Evolutionary conservation across 2,113 vertebrate genomes (phyloP).

Genomic region (Anolis carolinensis): DNA sequence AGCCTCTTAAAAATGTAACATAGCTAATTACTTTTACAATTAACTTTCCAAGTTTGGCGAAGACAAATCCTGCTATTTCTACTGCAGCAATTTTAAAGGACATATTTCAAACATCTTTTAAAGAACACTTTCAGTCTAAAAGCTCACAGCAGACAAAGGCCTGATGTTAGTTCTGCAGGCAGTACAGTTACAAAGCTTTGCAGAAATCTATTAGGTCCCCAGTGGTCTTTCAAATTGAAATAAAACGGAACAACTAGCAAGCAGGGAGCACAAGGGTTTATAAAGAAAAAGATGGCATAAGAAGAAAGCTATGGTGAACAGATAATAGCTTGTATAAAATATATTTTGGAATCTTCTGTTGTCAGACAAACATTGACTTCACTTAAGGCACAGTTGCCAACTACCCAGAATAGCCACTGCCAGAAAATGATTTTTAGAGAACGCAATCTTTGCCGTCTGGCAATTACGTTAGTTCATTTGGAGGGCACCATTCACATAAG

Average conservation of each 20-base stretch:
- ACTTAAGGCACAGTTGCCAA: not conserved
- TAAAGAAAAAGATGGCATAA: not conserved
- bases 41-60: not conserved
- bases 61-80: not conserved
- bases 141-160: not conserved
- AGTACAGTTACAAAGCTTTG: not conserved
- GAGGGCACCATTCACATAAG: constrained; percentile 52
- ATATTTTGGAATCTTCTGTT: not conserved
- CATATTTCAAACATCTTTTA: too few relatives aligned
- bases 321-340: not conserved
- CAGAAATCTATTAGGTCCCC: not conserved
- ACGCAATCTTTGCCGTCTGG: constrained; percentile 58
- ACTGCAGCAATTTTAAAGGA: not conserved
- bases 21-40: not conserved
- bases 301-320: not conserved
- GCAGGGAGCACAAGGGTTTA: not conserved
- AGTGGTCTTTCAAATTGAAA: not conserved
- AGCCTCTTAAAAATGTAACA: not conserved
- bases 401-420: not conserved
- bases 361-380: not conserved
- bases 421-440: constrained; percentile 58
- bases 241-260: not conserved
- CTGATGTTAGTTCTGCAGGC: not conserved
- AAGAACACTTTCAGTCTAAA: not conserved
- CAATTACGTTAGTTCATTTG: constrained; percentile 48